Evolutionary conservation across 2,888 invertebrate genomes (phyloP).

Genomic region (Brachyptera putata): DNA sequence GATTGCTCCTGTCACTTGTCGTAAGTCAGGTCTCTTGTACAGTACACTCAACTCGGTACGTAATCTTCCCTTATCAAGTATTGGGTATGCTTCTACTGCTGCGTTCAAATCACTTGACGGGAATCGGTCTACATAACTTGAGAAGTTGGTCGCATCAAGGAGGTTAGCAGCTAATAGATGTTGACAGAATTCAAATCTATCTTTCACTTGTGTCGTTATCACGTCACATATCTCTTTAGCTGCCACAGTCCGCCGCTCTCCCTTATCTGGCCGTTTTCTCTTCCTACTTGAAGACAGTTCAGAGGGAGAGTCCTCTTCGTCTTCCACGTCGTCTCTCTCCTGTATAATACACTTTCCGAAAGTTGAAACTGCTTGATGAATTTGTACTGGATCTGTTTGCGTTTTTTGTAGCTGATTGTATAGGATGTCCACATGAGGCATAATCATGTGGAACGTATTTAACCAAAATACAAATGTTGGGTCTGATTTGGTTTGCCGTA

Average conservation of each 20-base stretch:
- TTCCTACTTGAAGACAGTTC: not conserved
- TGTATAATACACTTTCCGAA: constrained; percentile 28
- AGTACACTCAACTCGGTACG: constrained; percentile 36
- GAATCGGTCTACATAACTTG: not conserved
- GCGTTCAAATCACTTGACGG: not conserved
- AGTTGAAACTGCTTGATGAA: constrained; percentile 24
- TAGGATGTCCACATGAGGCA: constrained; percentile 37
- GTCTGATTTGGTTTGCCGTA: not conserved
- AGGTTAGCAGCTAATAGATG: constrained; percentile 37
- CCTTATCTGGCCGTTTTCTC: not conserved
- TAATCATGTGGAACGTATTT: constrained; percentile 35
- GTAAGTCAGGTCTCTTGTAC: constrained; percentile 36
- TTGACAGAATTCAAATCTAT: constrained; percentile 36
- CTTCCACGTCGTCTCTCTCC: constrained; percentile 19
- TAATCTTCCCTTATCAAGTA: constrained; percentile 35
- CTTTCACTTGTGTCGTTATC: constrained; percentile 35
- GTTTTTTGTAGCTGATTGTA: constrained; percentile 34
- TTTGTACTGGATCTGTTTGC: constrained; percentile 15
- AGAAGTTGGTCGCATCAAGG: constrained; percentile 30
- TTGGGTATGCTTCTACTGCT: constrained; percentile 28
- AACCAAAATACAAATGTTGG: constrained; percentile 37
- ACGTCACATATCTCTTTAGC: constrained; percentile 37
- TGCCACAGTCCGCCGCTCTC: constrained; percentile 9
- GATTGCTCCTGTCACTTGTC: constrained; percentile 27
- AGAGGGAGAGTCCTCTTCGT: not conserved